Conservation (phyloP, 2,888 invertebrate species). For the Galerucella nymphaeae region DNA sequence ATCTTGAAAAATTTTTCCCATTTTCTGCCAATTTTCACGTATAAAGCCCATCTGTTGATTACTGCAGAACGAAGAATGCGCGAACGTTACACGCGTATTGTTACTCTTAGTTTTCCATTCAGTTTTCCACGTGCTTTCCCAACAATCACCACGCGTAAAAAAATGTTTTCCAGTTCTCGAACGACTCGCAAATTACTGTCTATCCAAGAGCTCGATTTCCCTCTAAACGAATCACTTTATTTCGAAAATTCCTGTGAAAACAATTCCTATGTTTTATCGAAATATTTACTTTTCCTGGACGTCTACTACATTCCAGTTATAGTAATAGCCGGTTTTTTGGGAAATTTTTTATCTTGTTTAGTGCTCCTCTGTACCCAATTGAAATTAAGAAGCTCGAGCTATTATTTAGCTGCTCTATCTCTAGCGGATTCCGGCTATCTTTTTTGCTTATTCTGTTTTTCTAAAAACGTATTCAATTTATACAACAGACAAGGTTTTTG, state of each 20-base stretch:
- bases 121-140: conserved; percentile 51
- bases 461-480: conserved; percentile 65
- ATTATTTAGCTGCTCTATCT: conserved; percentile 73
- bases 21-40: too few species aligned
- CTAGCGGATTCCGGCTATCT: conserved; percentile 72
- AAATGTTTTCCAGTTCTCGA: not conserved
- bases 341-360: conserved; percentile 70
- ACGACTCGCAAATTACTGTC: not conserved
- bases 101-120: conserved; percentile 20
- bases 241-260: conserved; percentile 13
- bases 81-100: too few species aligned
- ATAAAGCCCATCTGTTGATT: too few species aligned
- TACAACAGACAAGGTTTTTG: conserved; percentile 71
- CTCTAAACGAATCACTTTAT: not conserved
- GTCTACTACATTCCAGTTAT: conserved; percentile 71
- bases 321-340: conserved; percentile 70
- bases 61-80: too few species aligned
- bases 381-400: conserved; percentile 72
- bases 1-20: too few species aligned
- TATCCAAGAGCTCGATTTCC: not conserved
- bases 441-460: conserved; percentile 68
- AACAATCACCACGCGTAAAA: not conserved
- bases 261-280: conserved; percentile 15
- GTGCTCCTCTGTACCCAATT: conserved; percentile 72
- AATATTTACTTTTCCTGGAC: conserved; percentile 65